Percentiles rank a stretch among this genome's conserved stretches.
Evolutionary conservation across 1,140 invertebrate genomes (phyloP).

Genomic region (Drosophila hydei): DNA sequence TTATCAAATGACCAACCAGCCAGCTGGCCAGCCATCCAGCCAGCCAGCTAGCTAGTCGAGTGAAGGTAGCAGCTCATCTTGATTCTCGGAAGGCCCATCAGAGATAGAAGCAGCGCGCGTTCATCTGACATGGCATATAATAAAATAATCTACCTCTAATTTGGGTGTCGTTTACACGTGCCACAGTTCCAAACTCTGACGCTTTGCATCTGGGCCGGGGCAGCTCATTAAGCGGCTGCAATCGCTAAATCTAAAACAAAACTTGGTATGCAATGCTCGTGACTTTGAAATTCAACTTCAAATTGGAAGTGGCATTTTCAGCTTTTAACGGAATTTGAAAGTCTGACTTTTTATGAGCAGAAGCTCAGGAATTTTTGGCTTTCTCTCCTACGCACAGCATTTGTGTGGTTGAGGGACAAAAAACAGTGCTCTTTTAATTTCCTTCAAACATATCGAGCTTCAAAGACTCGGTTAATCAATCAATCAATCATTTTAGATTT

Average conservation of each 20-base stretch:
- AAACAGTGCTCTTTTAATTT: neutral
- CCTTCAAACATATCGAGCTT: neutral
- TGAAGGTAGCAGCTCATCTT: constrained; percentile 19
- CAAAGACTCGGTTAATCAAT: too few species aligned
- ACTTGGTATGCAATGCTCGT: constrained; percentile 48
- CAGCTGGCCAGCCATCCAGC: constrained; percentile 7
- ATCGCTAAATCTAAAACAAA: constrained; percentile 53
- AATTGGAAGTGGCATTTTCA: constrained; percentile 29
- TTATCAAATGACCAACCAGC: constrained; percentile 54
- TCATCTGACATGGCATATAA: constrained; percentile 40
- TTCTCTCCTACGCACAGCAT: constrained; percentile 5
- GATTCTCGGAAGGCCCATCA: constrained; percentile 45
- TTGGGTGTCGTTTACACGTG: constrained; percentile 80
- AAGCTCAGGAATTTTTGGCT: constrained; percentile 24
- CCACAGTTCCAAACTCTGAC: constrained; percentile 39
- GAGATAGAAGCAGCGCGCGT: constrained; percentile 35
- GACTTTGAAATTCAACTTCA: neutral
- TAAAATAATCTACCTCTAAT: constrained; percentile 78
- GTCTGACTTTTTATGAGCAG: constrained; percentile 11
- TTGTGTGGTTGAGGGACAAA: neutral
- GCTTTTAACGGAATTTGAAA: constrained; percentile 28
- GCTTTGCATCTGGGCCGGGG: constrained; percentile 30
- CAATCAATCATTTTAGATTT: too few species aligned
- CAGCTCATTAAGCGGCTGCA: constrained; percentile 35
- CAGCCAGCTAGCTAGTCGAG: constrained; percentile 11